Evolutionary conservation across 2,888 invertebrate species (phyloP), one percentile per base, ranked within the genome.

Genomic region (Melipona bicolor): DNA sequence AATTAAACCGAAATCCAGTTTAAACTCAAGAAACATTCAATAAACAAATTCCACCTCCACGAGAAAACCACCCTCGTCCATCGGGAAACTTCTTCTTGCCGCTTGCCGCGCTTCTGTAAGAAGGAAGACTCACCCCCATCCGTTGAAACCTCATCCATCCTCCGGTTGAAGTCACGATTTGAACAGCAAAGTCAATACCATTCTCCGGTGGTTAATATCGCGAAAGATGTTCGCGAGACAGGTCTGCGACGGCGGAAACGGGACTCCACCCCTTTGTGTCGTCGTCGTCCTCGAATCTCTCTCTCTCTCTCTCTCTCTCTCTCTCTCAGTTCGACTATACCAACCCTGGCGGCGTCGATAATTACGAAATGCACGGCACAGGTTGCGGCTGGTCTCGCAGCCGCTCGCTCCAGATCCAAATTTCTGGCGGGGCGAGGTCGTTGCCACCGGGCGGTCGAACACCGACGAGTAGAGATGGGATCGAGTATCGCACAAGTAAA

Each of bases 401-500:
- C 24, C 17, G 54, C 36, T 50, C 79, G 83, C 75, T 87, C 82
- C 73, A 81, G 85, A 81, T 88, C 87, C 89, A 85, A 88, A 88
- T 85, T 89, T 89, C 81, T 83, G 78, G 62, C 74, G 80, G 75
- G 62, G 65, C 85, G 81, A 70, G 83, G 81, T 81, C 79, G 79
- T 77, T 84, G 88, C 9, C 83, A 82, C 81, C 78, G 77, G 43
- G 75, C 67, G 74, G 71, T 64, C 83, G 87, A 81, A 77, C 32
- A 65, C 75, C 84, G 87, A 83, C 74, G 86, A 43, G 43, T 43
- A 43, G 43, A 9, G 43, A 43, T 43, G 43, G 43, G 11, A 9
- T 43, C 43, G 43, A 43, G 43, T 11, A 9, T 43, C 43, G 43
- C 43, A 2, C 43, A 9, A 43, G 43, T 43, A 43, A 9, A 43